phyloP scores from a whole-genome alignment of 1,140 invertebrate species.

The Drosophila varians region DNA sequence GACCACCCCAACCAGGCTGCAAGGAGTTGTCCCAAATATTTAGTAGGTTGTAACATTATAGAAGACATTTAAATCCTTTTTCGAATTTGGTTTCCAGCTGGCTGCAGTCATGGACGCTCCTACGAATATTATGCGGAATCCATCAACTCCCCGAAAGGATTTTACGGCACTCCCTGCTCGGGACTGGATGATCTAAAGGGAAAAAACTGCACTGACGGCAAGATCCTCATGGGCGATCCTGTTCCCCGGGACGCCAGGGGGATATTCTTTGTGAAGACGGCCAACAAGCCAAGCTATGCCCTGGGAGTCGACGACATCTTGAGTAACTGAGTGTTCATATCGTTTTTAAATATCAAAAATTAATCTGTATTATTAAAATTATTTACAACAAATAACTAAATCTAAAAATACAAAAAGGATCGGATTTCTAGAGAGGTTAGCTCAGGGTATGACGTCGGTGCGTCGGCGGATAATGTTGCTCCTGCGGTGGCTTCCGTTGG shows the following conservation, averaged over 20 bases:
- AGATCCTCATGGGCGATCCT: constrained; percentile 86
- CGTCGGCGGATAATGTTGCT: constrained; percentile 72
- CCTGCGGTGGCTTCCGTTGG: constrained; percentile 47
- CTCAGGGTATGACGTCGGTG: constrained; percentile 76
- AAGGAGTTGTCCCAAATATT: constrained; percentile 85
- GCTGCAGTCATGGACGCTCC: constrained; percentile 90
- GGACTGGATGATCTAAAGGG: constrained; percentile 85
- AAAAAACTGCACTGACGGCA: constrained; percentile 85
- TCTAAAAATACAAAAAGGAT: constrained; percentile 47
- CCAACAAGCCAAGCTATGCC: constrained; percentile 85
- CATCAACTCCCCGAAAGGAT: constrained; percentile 85
- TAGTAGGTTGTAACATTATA: constrained; percentile 75
- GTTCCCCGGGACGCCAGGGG: constrained; percentile 84
- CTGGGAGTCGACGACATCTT: constrained; percentile 63
- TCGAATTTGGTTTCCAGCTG: constrained; percentile 84
- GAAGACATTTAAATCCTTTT: neutral
- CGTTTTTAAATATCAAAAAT: constrained; percentile 17
- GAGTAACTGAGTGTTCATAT: constrained; percentile 10
- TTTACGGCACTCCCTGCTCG: constrained; percentile 86
- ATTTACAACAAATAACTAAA: constrained; percentile 49
- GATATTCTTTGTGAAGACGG: constrained; percentile 87
- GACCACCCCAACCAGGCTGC: constrained; percentile 90
- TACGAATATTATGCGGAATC: constrained; percentile 89
- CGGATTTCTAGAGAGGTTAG: constrained; percentile 9
- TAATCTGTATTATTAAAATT: constrained; percentile 25